These are phyloP conservation scores for Caracal caracal DNA, from an alignment of 2,113 vertebrate species.

Conservation along the genomic window DNA sequence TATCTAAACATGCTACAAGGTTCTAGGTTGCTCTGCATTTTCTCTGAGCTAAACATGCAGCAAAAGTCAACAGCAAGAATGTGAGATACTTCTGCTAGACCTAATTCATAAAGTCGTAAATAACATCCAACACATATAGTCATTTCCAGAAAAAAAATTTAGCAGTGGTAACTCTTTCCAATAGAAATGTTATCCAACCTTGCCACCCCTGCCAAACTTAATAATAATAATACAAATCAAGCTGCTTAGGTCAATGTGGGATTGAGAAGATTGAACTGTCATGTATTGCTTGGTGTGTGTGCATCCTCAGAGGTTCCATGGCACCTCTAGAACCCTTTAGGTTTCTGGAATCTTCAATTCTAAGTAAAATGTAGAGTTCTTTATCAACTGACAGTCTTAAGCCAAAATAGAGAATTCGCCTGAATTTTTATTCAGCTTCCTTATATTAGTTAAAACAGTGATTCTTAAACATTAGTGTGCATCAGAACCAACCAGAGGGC, in stretches of 20 bases:
- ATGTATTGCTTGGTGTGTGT: no score
- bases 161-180: neutral
- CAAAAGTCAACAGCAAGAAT: neutral
- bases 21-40: neutral
- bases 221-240: neutral
- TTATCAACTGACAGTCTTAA: neutral
- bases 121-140: neutral
- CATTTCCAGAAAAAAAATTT: slow-evolving; percentile 30
- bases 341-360: neutral
- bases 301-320: neutral
- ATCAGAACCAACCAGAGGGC: neutral
- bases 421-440: neutral
- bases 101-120: neutral
- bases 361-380: neutral
- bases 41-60: neutral
- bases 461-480: neutral
- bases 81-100: neutral
- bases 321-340: neutral
- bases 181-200: neutral
- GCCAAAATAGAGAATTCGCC: neutral
- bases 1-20: neutral
- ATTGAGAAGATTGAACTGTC: neutral
- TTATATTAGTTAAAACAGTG: neutral
- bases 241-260: no score
- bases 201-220: neutral